Base-by-base conservation (phyloP, 2,888 invertebrate species). In the Habrosyne pyritoides region DNA sequence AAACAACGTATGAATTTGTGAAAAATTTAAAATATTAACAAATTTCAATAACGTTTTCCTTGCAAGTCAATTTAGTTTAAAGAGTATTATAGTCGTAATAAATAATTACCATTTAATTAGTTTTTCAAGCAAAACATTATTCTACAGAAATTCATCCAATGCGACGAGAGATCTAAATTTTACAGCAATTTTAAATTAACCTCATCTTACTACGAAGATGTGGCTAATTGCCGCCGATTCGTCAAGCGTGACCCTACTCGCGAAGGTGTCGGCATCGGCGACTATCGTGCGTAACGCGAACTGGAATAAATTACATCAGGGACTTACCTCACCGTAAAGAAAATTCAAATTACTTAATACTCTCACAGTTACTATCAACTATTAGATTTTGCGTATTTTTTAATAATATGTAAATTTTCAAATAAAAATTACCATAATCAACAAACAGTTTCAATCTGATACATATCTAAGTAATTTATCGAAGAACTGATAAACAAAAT, bases 251-350 rank as follows among this genome's bases (percentile, higher is more conserved):
- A 49, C 48, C 48, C 26, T 24, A 14, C 14, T 49, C 22, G 48
- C 24, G 12, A 49, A 49, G 14, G 48, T 24, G 48, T 49, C 26
- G n/a, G 48, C 48, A 26, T 26, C 60, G 59, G 60, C 55, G 59
- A 57, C 56, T 59, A 56, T 54, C 52, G 57, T 56, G 57, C 60
- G 58, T 64, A 61, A 64, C 62, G 55, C 30, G 54, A 67, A 51
- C 56, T 56, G 53, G 47, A 56, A 53, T 56, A 56, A 47, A 50
- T 53, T 53, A 50, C 21, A 47, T 51, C 18, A 53, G 36, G 33
- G 28, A 24, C 22, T 26, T 33, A 56, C 28, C 33, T 42, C 47
- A 14, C 47, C 47, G 56, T 56, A 53, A 53, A 56, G 30, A 53
- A 51, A 46, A 33, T 51, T 56, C 30, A 33, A 26, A 30, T 42